Conservation (phyloP, 2,113 vertebrate species). For the Phoxinus phoxinus region DNA sequence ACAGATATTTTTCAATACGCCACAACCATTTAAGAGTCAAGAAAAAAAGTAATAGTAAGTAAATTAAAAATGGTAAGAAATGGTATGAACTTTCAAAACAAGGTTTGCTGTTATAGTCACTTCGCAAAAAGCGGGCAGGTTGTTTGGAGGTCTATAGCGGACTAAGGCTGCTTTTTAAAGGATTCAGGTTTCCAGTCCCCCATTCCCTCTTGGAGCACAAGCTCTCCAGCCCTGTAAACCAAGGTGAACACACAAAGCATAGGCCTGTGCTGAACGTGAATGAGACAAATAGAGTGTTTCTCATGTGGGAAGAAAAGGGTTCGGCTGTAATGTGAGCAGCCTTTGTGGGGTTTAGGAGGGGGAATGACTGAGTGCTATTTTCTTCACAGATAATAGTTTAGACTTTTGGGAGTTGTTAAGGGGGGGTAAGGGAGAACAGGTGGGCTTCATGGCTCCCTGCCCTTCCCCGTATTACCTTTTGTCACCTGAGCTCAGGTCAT, state of each 20-base stretch:
- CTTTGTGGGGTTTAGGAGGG: slow-evolving; percentile 52
- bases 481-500: slow-evolving; percentile 51
- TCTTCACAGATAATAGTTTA: slow-evolving; percentile 54
- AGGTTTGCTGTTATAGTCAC: slow-evolving; percentile 11
- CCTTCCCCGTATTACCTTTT: slow-evolving; percentile 54
- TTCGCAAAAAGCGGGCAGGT: slow-evolving; percentile 29
- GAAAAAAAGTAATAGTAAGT: background rate
- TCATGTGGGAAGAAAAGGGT: slow-evolving; percentile 58
- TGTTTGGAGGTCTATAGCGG: slow-evolving; percentile 44
- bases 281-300: slow-evolving; percentile 56
- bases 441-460: slow-evolving; percentile 44
- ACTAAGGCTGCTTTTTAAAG: slow-evolving; percentile 57
- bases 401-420: slow-evolving; percentile 31
- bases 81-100: background rate
- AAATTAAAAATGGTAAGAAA: background rate
- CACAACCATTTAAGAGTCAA: background rate
- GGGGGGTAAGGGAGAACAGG: slow-evolving; percentile 51
- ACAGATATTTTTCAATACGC: background rate
- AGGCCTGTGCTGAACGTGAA: slow-evolving; percentile 51
- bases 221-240: slow-evolving; percentile 49
- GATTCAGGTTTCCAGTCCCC: slow-evolving; percentile 54
- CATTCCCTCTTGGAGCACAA: slow-evolving; percentile 30
- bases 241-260: slow-evolving; percentile 57
- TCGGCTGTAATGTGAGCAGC: slow-evolving; percentile 61
- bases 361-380: slow-evolving; percentile 57